Conservation (phyloP, 2,888 invertebrate species). For the Serrognathus titanus region DNA sequence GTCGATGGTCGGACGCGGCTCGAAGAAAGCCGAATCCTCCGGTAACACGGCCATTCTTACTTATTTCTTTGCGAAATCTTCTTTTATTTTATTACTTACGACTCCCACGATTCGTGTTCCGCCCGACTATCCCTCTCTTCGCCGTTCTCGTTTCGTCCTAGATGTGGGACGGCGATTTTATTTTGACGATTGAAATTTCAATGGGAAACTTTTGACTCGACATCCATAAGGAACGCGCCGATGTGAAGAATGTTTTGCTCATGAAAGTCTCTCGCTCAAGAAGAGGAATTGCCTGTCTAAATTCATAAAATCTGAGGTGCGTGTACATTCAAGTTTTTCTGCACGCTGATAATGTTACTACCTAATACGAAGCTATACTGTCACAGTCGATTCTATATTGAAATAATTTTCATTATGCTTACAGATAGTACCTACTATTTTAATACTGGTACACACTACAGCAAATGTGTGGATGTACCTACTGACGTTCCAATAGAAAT, state of each 20-base stretch:
- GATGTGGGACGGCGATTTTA: slow-evolving; percentile 4
- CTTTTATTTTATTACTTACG: slow-evolving; percentile 6
- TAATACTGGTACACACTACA: too few relatives aligned
- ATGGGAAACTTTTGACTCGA: slow-evolving; percentile 1
- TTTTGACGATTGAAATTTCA: slow-evolving; percentile 4
- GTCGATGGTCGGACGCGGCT: slow-evolving; percentile 6
- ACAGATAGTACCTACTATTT: too few relatives aligned
- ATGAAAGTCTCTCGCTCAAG: too few relatives aligned
- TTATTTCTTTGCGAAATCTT: slow-evolving; percentile 7
- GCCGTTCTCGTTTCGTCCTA: neutral
- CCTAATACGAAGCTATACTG: too few relatives aligned
- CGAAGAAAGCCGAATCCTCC: slow-evolving; percentile 14
- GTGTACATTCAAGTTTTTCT: too few relatives aligned
- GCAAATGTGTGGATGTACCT: too few relatives aligned
- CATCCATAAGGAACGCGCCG: slow-evolving; percentile 2
- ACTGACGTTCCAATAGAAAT: too few relatives aligned
- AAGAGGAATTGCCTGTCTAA: too few relatives aligned
- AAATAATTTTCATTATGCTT: too few relatives aligned
- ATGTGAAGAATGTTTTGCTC: neutral
- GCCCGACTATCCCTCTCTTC: neutral
- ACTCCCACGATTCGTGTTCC: slow-evolving; percentile 14
- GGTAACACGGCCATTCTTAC: slow-evolving; percentile 11
- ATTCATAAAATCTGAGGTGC: too few relatives aligned
- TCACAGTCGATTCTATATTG: too few relatives aligned
- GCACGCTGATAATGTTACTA: too few relatives aligned